Base-by-base conservation (phyloP, 2,888 invertebrate genomes). In the Hybos culiciformis region DNA sequence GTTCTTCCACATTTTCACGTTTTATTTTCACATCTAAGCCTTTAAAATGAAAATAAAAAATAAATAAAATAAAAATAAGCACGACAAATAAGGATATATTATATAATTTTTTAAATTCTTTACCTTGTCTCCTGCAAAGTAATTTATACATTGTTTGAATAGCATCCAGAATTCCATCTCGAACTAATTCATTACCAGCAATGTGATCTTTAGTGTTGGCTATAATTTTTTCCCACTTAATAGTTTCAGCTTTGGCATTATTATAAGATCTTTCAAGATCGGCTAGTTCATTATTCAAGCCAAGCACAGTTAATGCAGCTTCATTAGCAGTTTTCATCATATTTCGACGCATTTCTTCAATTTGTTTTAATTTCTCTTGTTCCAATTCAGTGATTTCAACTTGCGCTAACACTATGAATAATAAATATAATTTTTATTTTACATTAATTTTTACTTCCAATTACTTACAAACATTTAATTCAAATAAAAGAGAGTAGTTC, bases 281-380 rank as follows among this genome's bases (percentile, higher is more conserved):
- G 12, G 57, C 56, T 7, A 66, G 46, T 46, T 65, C 59, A 41
- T 62, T 66, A 43, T 63, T 63, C 0, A 66, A 50, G 0, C 65
- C 65, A 43, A 67, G 44, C 0, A 65, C 55, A 0, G 57, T 60
- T 1, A 61, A 46, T 1, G 58, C 58, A 1, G 65, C 66, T 8
- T 63, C 63, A 46, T 56, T 63, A 7, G 62, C 61, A 18, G 62
- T 50, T 41, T 59, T 59, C 1, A 64, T 50, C 60, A 67, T 66
- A 6, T 56, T 52, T 17, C 53, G 51, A 6, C 62, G 60, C 55
- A 66, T 57, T 8, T 59, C 55, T 46, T 64, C 66, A 20, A 67
- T 64, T 46, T 59, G 56, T 53, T 11, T 44, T 7, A 44, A 4
- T 12, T 60, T 62, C n/a, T 50, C 45, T 19, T 52, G 51, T 44